These are phyloP conservation scores for Lepidocyrtinus sp. DNA, from an alignment of 2,888 invertebrate genomes.

Conservation along the genomic window DNA sequence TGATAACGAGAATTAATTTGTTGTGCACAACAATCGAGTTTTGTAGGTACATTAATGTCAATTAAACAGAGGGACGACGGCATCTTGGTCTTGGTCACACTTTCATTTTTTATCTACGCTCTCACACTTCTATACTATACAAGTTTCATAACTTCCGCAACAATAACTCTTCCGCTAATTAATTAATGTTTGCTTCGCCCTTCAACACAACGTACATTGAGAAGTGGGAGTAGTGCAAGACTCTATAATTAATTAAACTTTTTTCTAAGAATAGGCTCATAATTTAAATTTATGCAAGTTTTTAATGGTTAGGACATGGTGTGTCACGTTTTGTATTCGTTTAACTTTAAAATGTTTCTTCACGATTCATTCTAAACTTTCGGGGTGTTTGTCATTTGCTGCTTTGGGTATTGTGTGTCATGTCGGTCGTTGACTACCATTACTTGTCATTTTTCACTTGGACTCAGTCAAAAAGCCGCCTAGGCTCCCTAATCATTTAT, in stretches of 20 bases:
- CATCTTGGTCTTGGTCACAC: not conserved
- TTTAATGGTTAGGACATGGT: slow-evolving; percentile 15
- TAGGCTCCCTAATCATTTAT: not conserved
- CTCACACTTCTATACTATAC: too few relatives aligned
- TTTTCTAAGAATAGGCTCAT: slow-evolving; percentile 14
- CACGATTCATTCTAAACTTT: slow-evolving; percentile 11
- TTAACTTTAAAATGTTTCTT: not conserved
- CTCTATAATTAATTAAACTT: slow-evolving; percentile 36
- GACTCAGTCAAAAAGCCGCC: too few relatives aligned
- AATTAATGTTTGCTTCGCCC: slow-evolving; percentile 39
- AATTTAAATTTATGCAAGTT: slow-evolving; percentile 20
- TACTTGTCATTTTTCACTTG: slow-evolving; percentile 20
- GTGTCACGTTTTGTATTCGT: not conserved
- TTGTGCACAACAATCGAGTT: slow-evolving; percentile 27
- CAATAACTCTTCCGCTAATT: slow-evolving; percentile 37
- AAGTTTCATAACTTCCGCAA: slow-evolving; percentile 45
- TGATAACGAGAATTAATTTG: slow-evolving; percentile 17
- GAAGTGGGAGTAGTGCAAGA: too few relatives aligned
- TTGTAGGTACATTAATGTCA: not conserved
- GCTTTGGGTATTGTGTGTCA: not conserved
- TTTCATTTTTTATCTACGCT: too few relatives aligned
- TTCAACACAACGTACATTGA: slow-evolving; percentile 45
- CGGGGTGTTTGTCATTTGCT: not conserved
- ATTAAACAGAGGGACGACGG: not conserved
- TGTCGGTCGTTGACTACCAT: not conserved